A percentile compares a stretch with the other conserved stretches of the same genome.
These are phyloP conservation scores for Probosciger aterrimus DNA, from an alignment of 2,113 vertebrate species.

Conservation along the genomic window DNA sequence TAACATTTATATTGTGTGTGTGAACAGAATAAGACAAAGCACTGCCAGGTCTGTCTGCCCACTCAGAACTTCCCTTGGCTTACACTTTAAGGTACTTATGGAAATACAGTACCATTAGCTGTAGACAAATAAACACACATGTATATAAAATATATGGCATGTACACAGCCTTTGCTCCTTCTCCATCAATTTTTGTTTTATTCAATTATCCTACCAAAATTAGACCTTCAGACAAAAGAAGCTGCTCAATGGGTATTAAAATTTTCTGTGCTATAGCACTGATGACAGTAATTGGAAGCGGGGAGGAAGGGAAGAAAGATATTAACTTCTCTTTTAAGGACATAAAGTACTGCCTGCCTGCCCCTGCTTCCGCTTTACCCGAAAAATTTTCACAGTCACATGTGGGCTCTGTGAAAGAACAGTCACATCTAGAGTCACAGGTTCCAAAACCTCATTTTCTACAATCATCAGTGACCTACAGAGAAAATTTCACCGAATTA, in stretches of 20 bases:
- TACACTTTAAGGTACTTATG: neutral
- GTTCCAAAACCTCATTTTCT: constrained; percentile 21
- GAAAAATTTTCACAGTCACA: neutral
- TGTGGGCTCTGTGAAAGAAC: neutral
- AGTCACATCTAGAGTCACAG: neutral
- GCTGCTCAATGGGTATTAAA: neutral
- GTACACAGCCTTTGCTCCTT: neutral
- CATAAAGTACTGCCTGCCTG: neutral
- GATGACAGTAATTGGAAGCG: neutral
- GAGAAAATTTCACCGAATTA: constrained; percentile 21
- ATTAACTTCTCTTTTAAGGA: constrained; percentile 41
- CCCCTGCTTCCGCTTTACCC: neutral
- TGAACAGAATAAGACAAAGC: neutral
- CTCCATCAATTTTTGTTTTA: neutral
- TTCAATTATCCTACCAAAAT: neutral
- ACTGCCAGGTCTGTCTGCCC: neutral
- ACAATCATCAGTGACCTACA: neutral
- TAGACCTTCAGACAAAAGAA: neutral
- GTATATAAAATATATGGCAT: neutral
- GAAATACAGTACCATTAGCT: neutral
- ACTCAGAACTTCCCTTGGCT: neutral
- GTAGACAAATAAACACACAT: neutral
- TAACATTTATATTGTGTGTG: neutral
- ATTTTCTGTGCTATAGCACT: neutral
- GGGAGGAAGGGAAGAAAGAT: neutral